Percentiles rank a stretch among this genome's conserved stretches.
Evolutionary conservation across 2,888 invertebrate genomes (phyloP).

Genomic region (Mesochorus sp.): DNA sequence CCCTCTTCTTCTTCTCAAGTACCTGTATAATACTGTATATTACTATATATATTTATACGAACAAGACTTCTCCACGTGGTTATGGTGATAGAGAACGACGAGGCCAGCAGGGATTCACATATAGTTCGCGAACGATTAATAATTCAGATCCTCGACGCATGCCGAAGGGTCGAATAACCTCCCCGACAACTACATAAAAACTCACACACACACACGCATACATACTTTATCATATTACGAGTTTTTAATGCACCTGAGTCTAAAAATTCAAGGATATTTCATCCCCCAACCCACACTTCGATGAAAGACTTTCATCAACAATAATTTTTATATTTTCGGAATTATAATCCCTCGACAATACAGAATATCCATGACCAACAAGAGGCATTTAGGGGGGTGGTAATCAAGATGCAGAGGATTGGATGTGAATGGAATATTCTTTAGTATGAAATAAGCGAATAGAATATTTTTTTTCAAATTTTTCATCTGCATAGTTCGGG

Average conservation of each 20-base stretch:
- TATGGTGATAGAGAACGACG: not conserved
- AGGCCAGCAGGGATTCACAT: constrained; percentile 15
- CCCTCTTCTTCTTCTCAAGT: not conserved
- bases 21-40: not conserved
- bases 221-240: not conserved
- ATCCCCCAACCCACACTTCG: not conserved
- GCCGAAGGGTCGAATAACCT: constrained; percentile 8
- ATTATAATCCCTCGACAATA: not conserved
- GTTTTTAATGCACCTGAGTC: not conserved
- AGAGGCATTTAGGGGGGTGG: not conserved
- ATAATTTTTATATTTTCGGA: constrained; percentile 12
- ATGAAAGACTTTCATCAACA: not conserved
- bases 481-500: too few relatives aligned
- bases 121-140: constrained; percentile 22
- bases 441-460: too few relatives aligned
- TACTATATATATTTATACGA: not conserved
- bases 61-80: not conserved
- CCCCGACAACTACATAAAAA: not conserved
- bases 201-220: not conserved
- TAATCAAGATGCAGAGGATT: too few relatives aligned
- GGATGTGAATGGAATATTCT: too few relatives aligned
- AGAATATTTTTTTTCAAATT: too few relatives aligned
- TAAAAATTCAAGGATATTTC: not conserved
- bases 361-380: not conserved
- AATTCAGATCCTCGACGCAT: constrained; percentile 21